Evolutionary conservation across 2,797 vertebrate genomes (phyloP).

Genomic region (Enteromius viviparus): DNA sequence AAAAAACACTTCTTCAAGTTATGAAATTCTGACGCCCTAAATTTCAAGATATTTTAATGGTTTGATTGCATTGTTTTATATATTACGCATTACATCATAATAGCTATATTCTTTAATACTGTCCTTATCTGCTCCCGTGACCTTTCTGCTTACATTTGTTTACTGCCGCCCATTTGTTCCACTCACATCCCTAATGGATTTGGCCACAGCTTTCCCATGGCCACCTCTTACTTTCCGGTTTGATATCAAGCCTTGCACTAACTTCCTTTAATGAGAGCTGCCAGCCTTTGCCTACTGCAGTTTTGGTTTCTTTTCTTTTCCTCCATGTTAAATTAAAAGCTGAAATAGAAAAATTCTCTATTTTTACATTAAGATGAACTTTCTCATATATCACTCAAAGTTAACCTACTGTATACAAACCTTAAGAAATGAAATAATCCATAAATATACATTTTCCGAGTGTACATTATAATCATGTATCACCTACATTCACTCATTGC

Average conservation of each 20-base stretch:
- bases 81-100: neutral
- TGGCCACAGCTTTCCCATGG: neutral
- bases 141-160: neutral
- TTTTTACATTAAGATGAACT: neutral
- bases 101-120: neutral
- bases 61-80: neutral
- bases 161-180: neutral
- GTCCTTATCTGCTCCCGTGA: neutral
- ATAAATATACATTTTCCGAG: neutral
- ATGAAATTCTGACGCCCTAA: neutral
- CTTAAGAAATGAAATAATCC: neutral
- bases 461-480: neutral
- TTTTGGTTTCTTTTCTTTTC: neutral
- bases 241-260: neutral
- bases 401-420: neutral
- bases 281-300: neutral
- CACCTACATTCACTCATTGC: too few relatives aligned
- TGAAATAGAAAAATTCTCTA: neutral
- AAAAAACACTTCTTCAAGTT: neutral
- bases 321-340: neutral
- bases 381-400: neutral
- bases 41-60: neutral
- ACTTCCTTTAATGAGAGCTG: neutral
- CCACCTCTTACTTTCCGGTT: neutral
- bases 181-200: conserved; percentile 3